Percentiles rank a stretch among this genome's conserved stretches.
phyloP scores from a whole-genome alignment of 2,113 vertebrate genomes.

The Chiloscyllium plagiosum region DNA sequence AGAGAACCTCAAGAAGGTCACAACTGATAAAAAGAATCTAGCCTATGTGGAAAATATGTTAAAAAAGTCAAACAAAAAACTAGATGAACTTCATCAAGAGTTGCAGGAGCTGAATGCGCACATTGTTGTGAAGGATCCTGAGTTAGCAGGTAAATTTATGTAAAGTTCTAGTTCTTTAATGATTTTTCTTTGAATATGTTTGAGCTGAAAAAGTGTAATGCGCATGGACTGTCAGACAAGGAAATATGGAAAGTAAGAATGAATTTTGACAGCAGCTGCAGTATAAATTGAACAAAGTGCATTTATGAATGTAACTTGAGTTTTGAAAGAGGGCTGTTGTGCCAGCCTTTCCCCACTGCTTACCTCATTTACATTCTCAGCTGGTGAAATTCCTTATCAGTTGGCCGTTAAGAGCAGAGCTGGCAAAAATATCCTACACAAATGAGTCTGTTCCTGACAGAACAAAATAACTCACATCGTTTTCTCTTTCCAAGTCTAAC shows the following conservation, averaged over 20 bases:
- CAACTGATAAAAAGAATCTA: constrained; percentile 97
- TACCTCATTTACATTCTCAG: background rate
- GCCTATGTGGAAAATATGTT: constrained; percentile 98
- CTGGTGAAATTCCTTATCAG: background rate
- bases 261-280: background rate
- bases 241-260: background rate
- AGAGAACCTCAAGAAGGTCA: constrained; percentile 93
- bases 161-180: background rate
- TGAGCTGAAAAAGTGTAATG: background rate
- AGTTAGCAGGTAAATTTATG: constrained; percentile 44
- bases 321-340: background rate
- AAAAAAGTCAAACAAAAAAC: constrained; percentile 96
- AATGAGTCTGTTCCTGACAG: background rate
- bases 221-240: no score
- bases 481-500: background rate
- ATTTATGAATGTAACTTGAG: background rate
- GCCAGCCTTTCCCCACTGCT: background rate
- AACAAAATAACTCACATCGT: background rate
- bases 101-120: constrained; percentile 95
- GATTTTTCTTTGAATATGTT: background rate
- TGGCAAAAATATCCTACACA: background rate
- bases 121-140: constrained; percentile 91
- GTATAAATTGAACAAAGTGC: background rate
- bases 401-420: background rate
- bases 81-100: constrained; percentile 93